These are phyloP conservation scores for Oscheius sp. DNA, from an alignment of 2,888 invertebrate species.

Conservation along the genomic window DNA sequence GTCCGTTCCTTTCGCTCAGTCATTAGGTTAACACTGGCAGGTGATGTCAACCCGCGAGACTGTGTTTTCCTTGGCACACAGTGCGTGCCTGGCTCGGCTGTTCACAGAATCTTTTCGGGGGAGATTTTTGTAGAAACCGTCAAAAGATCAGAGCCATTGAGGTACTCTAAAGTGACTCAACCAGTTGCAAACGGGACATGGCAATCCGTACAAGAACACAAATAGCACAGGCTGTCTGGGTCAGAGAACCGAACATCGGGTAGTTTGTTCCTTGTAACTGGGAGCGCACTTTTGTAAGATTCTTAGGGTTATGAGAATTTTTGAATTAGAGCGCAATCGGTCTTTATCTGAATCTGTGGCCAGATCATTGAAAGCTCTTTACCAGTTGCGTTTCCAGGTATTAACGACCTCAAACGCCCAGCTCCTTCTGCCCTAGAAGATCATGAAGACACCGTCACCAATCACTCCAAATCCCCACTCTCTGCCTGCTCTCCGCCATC, in stretches of 20 bases:
- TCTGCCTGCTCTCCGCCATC: conserved; percentile 29
- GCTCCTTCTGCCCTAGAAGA: conserved; percentile 21
- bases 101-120: conserved; percentile 21
- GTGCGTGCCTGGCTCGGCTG: conserved; percentile 32
- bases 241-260: neutral
- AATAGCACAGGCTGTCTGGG: neutral
- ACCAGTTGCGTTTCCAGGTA: conserved; percentile 16
- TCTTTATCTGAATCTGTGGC: too few relatives aligned
- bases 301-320: too few relatives aligned
- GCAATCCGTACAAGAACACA: neutral
- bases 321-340: too few relatives aligned
- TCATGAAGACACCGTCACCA: neutral
- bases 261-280: conserved; percentile 2
- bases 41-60: conserved; percentile 27
- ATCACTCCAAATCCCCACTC: conserved; percentile 14
- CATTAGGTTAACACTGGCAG: conserved; percentile 23
- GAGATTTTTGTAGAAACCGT: conserved; percentile 9
- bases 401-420: conserved; percentile 8
- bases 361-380: neutral
- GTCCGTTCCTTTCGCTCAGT: conserved; percentile 12
- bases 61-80: conserved; percentile 28
- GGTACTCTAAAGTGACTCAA: too few relatives aligned
- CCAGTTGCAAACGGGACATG: neutral
- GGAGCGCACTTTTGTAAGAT: neutral
- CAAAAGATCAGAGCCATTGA: neutral